These are phyloP conservation scores for Cinara cedri DNA, from an alignment of 2,888 invertebrate genomes.

Conservation along the genomic window DNA sequence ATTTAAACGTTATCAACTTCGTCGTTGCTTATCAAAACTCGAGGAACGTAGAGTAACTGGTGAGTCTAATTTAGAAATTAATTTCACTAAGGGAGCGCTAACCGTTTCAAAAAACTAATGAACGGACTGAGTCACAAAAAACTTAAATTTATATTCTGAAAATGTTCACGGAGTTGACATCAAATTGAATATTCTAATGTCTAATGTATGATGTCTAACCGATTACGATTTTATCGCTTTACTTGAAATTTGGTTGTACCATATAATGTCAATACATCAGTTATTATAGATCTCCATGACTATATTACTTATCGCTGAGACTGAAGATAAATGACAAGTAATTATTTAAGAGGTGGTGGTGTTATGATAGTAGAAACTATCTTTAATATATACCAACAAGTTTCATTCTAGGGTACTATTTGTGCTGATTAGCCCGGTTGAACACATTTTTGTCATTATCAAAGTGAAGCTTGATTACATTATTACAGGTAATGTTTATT, in stretches of 20 bases:
- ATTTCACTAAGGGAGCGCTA: neutral
- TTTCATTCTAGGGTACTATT: neutral
- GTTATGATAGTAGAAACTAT: no score
- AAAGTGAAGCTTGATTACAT: conserved; percentile 8
- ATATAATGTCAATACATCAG: conserved; percentile 3
- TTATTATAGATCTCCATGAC: no score
- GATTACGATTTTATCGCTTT: neutral
- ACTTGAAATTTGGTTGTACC: conserved; percentile 16
- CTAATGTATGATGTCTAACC: neutral
- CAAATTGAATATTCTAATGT: conserved; percentile 2
- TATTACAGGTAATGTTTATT: conserved; percentile 20
- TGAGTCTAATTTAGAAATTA: neutral
- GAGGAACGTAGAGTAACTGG: conserved; percentile 13
- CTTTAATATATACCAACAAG: neutral
- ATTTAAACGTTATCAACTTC: conserved; percentile 21
- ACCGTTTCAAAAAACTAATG: conserved; percentile 21
- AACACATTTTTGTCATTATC: conserved; percentile 11
- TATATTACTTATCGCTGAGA: conserved; percentile 20
- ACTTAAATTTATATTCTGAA: conserved; percentile 9
- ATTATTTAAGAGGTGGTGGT: conserved; percentile 3
- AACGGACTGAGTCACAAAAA: neutral
- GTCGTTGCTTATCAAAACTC: conserved; percentile 1
- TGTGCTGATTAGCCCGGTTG: neutral
- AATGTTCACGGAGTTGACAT: conserved; percentile 12
- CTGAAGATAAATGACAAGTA: neutral